Base-by-base conservation (phyloP, 2,113 vertebrate species). In the Nanorana parkeri region DNA sequence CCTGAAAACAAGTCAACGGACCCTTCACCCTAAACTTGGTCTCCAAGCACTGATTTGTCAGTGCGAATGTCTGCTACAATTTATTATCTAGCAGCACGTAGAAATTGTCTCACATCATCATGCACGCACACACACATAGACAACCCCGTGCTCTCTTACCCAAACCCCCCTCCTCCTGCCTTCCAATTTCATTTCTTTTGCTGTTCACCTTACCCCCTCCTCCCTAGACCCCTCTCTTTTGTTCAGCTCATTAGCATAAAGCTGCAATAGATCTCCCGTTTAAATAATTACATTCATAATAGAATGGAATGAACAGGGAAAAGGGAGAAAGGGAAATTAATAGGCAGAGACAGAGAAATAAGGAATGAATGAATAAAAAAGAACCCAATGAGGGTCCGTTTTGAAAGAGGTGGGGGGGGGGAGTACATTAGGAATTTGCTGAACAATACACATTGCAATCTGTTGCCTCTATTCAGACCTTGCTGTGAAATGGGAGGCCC, bases 181-280 rank as follows among this genome's bases (percentile, higher is more conserved):
- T 55, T 67, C 84, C 85, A 41, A 16, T 81, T 67, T 58, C 84
- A 77, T 52, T 56, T 66, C 82, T 2, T 80, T 84, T 82, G 78
- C 85, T 36, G 19, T 85, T 86, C 85, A 86, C 88, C 86, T 86
- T 83, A 64, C 93, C 91, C 87, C 89, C n/a, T n/a, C 89, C 90
- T 88, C 85, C 73, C 89, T 87, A 91, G 92, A 93, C 87, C 88
- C 88, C 87, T 72, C 86, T 87, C 28, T 86, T 94, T 96, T 97
- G 95, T 97, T 94, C 89, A 13, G 77, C 84, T 86, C 80, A 97
- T 97, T 97, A 96, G 94, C 96, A 97, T 97, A 97, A 97, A 97
- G 96, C 96, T 97, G 95, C 94, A 92, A 84, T 84, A 93, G 95
- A 94, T 93, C 90, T 89, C 92, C 89, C 92, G 95, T 94, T 95